phyloP scores from a whole-genome alignment of 2,113 vertebrate species.

The Alethe diademata region DNA sequence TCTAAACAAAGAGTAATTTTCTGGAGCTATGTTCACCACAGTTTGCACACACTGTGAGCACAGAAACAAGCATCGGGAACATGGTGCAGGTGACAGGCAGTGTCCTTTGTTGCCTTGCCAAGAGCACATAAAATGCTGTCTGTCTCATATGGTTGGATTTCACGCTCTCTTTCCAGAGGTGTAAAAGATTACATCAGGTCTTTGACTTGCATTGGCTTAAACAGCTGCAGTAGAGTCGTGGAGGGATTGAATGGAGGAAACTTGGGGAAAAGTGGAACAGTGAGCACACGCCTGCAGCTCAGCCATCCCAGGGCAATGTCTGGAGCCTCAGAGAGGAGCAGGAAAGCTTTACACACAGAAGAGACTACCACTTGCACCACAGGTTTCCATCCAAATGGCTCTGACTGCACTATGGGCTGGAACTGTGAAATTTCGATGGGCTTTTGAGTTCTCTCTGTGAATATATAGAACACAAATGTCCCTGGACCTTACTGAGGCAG shows the following conservation, averaged over 20 bases:
- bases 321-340: not conserved
- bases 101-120: not conserved
- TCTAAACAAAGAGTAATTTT: not conserved
- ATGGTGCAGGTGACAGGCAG: not conserved
- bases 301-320: not conserved
- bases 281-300: not conserved
- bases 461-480: not conserved
- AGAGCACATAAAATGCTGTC: not conserved
- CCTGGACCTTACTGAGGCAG: not conserved
- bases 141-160: not conserved
- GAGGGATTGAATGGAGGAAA: not conserved
- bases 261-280: not conserved
- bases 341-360: not conserved
- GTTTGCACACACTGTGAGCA: rapidly evolving
- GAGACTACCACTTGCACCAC: not conserved
- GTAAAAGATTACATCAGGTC: not conserved
- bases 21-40: not conserved
- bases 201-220: not conserved
- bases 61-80: not conserved
- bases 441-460: not conserved
- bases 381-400: not conserved
- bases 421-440: not conserved
- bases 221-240: not conserved
- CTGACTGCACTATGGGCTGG: not conserved
- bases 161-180: not conserved